These are phyloP conservation scores for Thunnus thynnus DNA, from an alignment of 2,113 vertebrate species.

Conservation along the genomic window DNA sequence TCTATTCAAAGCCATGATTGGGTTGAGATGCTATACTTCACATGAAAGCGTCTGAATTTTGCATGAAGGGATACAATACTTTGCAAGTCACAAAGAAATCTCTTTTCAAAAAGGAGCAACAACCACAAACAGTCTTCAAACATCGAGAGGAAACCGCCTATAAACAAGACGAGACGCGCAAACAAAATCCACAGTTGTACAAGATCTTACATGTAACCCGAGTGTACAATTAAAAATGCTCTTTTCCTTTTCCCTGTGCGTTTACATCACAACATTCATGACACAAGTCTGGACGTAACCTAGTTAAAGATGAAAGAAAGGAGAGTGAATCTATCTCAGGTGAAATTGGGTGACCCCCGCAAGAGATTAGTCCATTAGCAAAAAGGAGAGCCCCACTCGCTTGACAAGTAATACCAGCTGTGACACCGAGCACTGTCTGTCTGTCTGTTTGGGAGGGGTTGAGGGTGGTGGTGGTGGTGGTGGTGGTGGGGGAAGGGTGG, in stretches of 20 bases:
- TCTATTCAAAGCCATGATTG: constrained; percentile 58
- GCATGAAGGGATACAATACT: constrained; percentile 68
- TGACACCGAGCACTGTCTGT: constrained; percentile 72
- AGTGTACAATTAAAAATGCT: constrained; percentile 61
- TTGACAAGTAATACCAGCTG: constrained; percentile 83
- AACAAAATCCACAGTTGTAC: constrained; percentile 41
- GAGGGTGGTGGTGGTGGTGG: constrained; percentile 4
- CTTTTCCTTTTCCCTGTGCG: constrained; percentile 16
- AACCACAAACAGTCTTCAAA: constrained; percentile 56
- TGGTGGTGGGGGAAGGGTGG: constrained; percentile 69
- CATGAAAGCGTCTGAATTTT: constrained; percentile 69
- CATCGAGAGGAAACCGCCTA: constrained; percentile 34
- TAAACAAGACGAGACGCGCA: constrained; percentile 54
- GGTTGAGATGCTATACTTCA: constrained; percentile 58
- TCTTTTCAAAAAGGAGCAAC: constrained; percentile 47
- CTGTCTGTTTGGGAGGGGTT: constrained; percentile 54
- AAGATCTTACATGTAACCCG: constrained; percentile 31
- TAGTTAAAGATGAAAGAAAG: constrained; percentile 67
- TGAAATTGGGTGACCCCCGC: constrained; percentile 75
- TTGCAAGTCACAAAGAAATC: constrained; percentile 72
- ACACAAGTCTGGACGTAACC: constrained; percentile 61
- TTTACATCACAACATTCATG: constrained; percentile 27
- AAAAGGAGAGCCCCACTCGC: constrained; percentile 76
- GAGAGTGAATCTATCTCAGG: constrained; percentile 70
- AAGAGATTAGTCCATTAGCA: constrained; percentile 81